phyloP scores from a whole-genome alignment of 2,113 vertebrate species.

The Syngnathus scovelli region DNA sequence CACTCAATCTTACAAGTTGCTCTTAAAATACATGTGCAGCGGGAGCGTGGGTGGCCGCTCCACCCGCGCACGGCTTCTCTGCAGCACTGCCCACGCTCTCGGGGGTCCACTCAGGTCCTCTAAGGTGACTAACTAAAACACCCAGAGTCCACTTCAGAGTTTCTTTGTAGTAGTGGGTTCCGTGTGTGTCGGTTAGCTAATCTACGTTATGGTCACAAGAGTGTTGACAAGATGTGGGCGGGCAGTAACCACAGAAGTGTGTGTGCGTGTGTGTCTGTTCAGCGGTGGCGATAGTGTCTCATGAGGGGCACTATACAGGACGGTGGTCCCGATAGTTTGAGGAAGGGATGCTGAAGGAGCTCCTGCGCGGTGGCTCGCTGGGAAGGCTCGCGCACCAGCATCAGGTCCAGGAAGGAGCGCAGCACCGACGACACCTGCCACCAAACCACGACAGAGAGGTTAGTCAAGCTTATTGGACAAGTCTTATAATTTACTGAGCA shows the following conservation, averaged over 20 bases:
- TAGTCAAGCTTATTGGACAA: not conserved
- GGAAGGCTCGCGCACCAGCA: slow-evolving; percentile 93
- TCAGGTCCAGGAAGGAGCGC: slow-evolving; percentile 89
- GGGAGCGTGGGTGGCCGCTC: slow-evolving; percentile 42
- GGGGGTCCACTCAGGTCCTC: not conserved
- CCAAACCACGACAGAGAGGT: not conserved
- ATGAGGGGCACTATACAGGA: slow-evolving; percentile 97
- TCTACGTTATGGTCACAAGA: slow-evolving; percentile 65
- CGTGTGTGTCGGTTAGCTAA: slow-evolving; percentile 50
- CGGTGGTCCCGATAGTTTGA: slow-evolving; percentile 89
- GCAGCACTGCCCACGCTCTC: slow-evolving; percentile 8
- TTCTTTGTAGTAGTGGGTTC: slow-evolving; percentile 36
- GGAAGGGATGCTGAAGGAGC: slow-evolving; percentile 88
- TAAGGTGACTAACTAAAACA: slow-evolving; percentile 1
- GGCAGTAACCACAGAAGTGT: slow-evolving; percentile 45
- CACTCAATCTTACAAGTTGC: slow-evolving; percentile 91
- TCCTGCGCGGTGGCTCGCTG: slow-evolving; percentile 92
- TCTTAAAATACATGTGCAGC: slow-evolving; percentile 94
- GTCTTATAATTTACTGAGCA: too few relatives aligned
- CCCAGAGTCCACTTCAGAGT: not conserved
- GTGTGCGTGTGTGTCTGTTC: slow-evolving; percentile 50
- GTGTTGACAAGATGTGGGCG: slow-evolving; percentile 46
- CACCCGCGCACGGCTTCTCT: slow-evolving; percentile 50
- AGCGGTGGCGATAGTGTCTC: slow-evolving; percentile 94
- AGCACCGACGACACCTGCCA: slow-evolving; percentile 85